These are phyloP conservation scores for Caenorhabditis sp. DNA, from an alignment of 2,888 invertebrate genomes.

Conservation along the genomic window DNA sequence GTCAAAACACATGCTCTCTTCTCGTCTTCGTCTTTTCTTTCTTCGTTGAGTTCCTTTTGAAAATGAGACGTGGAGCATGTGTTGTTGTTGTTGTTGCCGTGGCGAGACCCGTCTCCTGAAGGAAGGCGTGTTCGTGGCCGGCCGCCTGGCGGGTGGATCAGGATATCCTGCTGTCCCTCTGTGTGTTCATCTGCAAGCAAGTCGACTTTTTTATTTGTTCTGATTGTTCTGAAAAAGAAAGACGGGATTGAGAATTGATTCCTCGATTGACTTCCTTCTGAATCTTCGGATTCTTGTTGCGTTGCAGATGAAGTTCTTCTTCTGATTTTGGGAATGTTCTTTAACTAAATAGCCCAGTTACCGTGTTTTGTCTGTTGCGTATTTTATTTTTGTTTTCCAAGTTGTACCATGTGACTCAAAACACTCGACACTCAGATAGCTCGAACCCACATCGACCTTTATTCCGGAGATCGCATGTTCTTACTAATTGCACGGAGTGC, in stretches of 20 bases:
- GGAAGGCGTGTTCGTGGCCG: neutral
- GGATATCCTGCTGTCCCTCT: constrained; percentile 21
- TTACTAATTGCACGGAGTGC: neutral
- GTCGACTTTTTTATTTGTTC: constrained; percentile 24
- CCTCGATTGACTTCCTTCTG: too few relatives aligned
- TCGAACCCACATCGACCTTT: neutral
- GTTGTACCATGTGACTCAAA: neutral
- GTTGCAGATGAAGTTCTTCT: neutral
- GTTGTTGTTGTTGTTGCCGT: constrained; percentile 15
- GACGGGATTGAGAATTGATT: too few relatives aligned
- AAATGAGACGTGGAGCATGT: constrained; percentile 24
- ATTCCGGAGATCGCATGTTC: neutral
- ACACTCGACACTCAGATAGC: neutral
- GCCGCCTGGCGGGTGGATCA: too few relatives aligned
- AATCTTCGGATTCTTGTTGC: neutral
- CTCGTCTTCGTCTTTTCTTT: neutral
- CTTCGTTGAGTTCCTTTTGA: constrained; percentile 1
- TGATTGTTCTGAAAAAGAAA: constrained; percentile 9
- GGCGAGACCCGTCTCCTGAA: neutral
- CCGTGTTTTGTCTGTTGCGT: neutral
- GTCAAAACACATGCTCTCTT: constrained; percentile 15
- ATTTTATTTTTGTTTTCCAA: neutral
- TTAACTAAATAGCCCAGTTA: neutral
- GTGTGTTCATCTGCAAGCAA: too few relatives aligned
- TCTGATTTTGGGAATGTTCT: neutral